A percentile compares a stretch with the other conserved stretches of the same genome.
Evolutionary conservation across 2,888 invertebrate genomes (phyloP).

Genomic region (Andrena bicolor): DNA sequence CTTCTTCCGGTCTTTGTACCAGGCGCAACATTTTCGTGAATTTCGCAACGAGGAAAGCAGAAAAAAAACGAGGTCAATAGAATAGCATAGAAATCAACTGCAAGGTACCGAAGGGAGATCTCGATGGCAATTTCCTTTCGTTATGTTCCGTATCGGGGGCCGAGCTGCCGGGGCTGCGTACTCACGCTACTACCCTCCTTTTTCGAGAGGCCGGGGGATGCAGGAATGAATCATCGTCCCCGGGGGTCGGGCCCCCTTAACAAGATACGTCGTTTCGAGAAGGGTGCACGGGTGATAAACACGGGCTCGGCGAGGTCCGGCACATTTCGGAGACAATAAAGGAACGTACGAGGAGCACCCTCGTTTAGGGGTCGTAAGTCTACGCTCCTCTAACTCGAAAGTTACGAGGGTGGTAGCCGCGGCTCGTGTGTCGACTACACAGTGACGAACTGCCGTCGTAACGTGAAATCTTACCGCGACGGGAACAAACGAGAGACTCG

Average conservation of each 20-base stretch:
- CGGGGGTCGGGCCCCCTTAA: conserved; percentile 63
- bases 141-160: conserved; percentile 43
- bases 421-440: conserved; percentile 33
- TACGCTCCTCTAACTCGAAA: conserved; percentile 30
- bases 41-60: neutral
- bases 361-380: conserved; percentile 42
- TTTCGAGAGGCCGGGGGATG: conserved; percentile 19
- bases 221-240: conserved; percentile 65
- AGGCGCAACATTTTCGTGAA: conserved; percentile 16
- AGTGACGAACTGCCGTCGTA: conserved; percentile 45
- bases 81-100: conserved; percentile 10
- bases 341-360: conserved; percentile 40
- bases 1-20: neutral
- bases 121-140: conserved; percentile 41
- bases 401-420: conserved; percentile 29
- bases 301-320: conserved; percentile 53
- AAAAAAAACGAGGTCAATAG: conserved; percentile 21
- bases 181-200: conserved; percentile 29
- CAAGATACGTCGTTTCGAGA: conserved; percentile 57
- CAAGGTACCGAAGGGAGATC: conserved; percentile 13
- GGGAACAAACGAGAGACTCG: conserved; percentile 30
- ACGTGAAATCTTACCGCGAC: conserved; percentile 41
- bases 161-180: conserved; percentile 8
- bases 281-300: conserved; percentile 68
- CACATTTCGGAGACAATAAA: conserved; percentile 52